phyloP scores from a whole-genome alignment of 2,888 invertebrate species.

The Lathronympha strigana region DNA sequence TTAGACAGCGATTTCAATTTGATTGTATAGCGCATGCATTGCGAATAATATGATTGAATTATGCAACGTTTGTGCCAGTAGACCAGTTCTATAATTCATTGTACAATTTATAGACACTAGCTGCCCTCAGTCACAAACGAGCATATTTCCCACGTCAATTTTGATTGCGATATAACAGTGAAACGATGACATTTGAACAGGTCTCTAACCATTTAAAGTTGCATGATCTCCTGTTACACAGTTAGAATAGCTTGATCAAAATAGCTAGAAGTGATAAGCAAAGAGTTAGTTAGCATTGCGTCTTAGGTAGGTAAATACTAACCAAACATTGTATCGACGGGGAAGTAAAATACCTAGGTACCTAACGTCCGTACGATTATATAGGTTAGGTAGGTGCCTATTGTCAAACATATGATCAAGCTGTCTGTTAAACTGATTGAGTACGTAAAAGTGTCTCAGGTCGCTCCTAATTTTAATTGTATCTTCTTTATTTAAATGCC shows the following conservation, averaged over 20 bases:
- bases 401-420: too few species aligned
- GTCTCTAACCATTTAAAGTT: constrained; percentile 40
- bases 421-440: too few species aligned
- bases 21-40: constrained; percentile 45
- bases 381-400: too few species aligned
- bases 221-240: constrained; percentile 51
- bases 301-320: too few species aligned
- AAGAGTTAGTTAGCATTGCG: not conserved
- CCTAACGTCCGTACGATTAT: too few species aligned
- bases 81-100: constrained; percentile 74
- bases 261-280: constrained; percentile 14
- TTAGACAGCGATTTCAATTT: constrained; percentile 10
- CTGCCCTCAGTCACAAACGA: constrained; percentile 74
- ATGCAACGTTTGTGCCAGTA: constrained; percentile 65
- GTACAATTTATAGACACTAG: constrained; percentile 75
- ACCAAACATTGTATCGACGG: too few species aligned
- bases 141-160: constrained; percentile 82
- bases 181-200: constrained; percentile 77
- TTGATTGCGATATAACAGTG: constrained; percentile 81
- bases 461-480: too few species aligned
- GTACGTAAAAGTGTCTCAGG: too few species aligned
- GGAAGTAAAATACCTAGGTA: too few species aligned
- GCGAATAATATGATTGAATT: constrained; percentile 70
- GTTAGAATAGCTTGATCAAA: constrained; percentile 2
- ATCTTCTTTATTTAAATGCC: too few species aligned